Evolutionary conservation across 2,797 vertebrate genomes (phyloP), one percentile per base, ranked within the genome.

Genomic region (Chloroceryle inda): DNA sequence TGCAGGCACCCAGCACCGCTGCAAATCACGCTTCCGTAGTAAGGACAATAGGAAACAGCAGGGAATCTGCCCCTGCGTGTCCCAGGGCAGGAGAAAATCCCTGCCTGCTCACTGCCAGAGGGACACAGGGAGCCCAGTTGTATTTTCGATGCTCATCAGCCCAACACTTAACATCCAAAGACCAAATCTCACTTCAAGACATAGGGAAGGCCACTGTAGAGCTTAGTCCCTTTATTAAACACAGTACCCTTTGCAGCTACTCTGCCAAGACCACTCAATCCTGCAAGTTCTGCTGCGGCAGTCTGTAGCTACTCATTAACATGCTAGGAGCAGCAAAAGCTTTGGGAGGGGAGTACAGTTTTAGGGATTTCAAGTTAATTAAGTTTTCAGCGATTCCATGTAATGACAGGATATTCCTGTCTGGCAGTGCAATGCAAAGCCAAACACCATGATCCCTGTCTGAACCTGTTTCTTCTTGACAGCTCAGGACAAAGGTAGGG

Each of bases 21-120:
- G 95, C 38, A 64, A 97, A 97, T 94, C 93, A 97, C 40, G 96
- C 93, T 85, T 91, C 95, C 38, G 44, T 85, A 92, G 79, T 44
- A 74, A 82, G 83, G 91, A 88, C 69, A 61, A 77, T 14, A 86
- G 88, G 80, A 95, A 95, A 71, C 91, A 61, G 67, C 93, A 93
- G 86, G 92, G 94, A 95, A 92, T 88, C 72, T 80, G 71, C 81
- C 80, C 77, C 71, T n/a, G 0, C 44, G 61, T 50, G 59, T 61
- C 85, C 93, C 74, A 87, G 71, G 19, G 77, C 86, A 84, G 88
- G 85, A 92, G 80, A 56, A 85, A 93, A 88, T 23, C 29, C 74
- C 95, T 82, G 76, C 83, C 88, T 63, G 63, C 91, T 92, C 29
- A 9, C 83, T 86, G 77, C 88, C 96, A 95, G 88, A 93, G 74